phyloP scores from a whole-genome alignment of 1,140 invertebrate species.

The Aphelinus atriplicis region DNA sequence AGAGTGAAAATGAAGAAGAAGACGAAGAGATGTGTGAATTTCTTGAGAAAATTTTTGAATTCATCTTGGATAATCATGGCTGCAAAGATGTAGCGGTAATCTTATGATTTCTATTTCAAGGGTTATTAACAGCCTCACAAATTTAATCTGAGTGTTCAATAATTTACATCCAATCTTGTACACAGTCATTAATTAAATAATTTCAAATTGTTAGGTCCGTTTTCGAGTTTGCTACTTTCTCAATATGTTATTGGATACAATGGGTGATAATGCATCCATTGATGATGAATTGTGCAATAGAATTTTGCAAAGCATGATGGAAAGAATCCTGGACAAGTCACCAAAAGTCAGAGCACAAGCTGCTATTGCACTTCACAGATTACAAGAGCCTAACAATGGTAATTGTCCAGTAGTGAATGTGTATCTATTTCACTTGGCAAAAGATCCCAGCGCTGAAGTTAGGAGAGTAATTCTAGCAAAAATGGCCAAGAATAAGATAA shows the following conservation, averaged over 20 bases:
- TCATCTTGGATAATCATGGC: slow-evolving; percentile 62
- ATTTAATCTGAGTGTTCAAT: too few relatives aligned
- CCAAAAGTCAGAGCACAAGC: slow-evolving; percentile 81
- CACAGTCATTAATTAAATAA: background rate
- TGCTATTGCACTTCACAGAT: slow-evolving; percentile 78
- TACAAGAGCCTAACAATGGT: slow-evolving; percentile 82
- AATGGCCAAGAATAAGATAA: slow-evolving; percentile 60
- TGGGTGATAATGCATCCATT: slow-evolving; percentile 80
- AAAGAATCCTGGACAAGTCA: slow-evolving; percentile 76
- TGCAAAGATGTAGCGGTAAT: slow-evolving; percentile 67
- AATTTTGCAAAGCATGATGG: slow-evolving; percentile 76
- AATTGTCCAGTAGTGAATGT: slow-evolving; percentile 82
- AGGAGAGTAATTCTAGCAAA: slow-evolving; percentile 57
- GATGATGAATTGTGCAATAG: slow-evolving; percentile 81
- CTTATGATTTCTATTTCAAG: too few relatives aligned
- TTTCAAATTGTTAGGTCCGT: slow-evolving; percentile 62
- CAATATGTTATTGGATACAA: slow-evolving; percentile 76
- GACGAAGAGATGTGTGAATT: slow-evolving; percentile 53
- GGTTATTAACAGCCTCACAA: too few relatives aligned
- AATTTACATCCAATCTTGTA: too few relatives aligned
- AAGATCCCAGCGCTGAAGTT: slow-evolving; percentile 77
- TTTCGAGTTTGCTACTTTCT: slow-evolving; percentile 81
- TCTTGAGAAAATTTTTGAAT: slow-evolving; percentile 51
- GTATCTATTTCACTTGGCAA: slow-evolving; percentile 80
- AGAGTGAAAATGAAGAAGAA: slow-evolving; percentile 43